Conservation (phyloP, 2,888 invertebrate genomes). For the Nysson spinosus region DNA sequence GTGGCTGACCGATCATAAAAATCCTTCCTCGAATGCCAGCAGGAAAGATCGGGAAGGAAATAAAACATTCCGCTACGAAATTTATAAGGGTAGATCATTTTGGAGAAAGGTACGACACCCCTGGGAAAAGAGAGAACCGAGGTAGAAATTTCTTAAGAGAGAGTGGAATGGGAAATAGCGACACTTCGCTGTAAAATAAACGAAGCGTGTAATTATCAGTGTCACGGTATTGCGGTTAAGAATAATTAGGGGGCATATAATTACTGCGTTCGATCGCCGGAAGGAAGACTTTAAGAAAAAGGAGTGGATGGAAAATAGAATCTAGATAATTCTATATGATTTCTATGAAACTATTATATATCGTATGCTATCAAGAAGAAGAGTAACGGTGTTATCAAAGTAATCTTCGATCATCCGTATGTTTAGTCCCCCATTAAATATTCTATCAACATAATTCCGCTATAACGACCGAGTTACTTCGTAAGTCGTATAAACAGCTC, state of each 20-base stretch:
- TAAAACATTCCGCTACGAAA: constrained; percentile 51
- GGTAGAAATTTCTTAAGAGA: too few species aligned
- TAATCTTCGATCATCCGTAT: constrained; percentile 14
- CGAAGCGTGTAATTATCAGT: too few species aligned
- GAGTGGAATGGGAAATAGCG: too few species aligned
- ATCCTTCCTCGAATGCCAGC: constrained; percentile 38
- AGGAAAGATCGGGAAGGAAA: constrained; percentile 40
- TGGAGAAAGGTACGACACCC: constrained; percentile 28
- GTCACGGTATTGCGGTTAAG: too few species aligned
- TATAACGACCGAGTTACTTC: constrained; percentile 22
- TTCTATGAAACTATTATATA: too few species aligned
- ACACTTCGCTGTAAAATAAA: too few species aligned
- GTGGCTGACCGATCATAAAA: constrained; percentile 39
- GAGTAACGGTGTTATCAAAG: neutral
- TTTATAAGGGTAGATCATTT: constrained; percentile 47
- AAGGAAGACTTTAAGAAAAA: too few species aligned
- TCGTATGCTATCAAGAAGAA: neutral
- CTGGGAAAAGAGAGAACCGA: constrained; percentile 16
- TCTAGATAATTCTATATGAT: too few species aligned
- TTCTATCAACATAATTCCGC: constrained; percentile 31
- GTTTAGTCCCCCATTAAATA: constrained; percentile 32
- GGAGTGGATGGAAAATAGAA: too few species aligned
- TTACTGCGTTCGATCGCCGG: too few species aligned
- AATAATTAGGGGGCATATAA: too few species aligned
- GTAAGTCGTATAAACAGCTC: neutral